Conservation (phyloP, 1,140 invertebrate species). For the Microvelia longipes region DNA sequence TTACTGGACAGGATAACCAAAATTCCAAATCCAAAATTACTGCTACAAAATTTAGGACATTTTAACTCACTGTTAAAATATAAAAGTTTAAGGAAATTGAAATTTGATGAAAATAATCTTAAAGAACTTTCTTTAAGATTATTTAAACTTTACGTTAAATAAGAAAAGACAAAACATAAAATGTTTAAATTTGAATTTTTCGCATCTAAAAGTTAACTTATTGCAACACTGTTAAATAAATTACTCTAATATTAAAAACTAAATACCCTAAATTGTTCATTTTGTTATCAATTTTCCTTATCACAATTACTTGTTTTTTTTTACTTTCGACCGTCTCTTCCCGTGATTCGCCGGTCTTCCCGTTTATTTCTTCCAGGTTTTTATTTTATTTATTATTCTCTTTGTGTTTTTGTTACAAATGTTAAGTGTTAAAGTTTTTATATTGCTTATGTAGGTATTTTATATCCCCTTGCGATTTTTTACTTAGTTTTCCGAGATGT, state of each 20-base stretch:
- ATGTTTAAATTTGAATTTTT: too few relatives aligned
- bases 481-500: background rate
- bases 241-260: background rate
- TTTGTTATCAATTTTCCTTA: background rate
- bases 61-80: too few relatives aligned
- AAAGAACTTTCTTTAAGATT: too few relatives aligned
- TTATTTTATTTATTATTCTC: background rate
- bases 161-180: too few relatives aligned
- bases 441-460: background rate
- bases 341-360: background rate
- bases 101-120: too few relatives aligned
- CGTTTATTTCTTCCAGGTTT: background rate
- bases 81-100: too few relatives aligned
- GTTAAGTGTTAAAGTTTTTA: background rate
- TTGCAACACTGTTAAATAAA: background rate
- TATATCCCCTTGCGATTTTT: background rate
- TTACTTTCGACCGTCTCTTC: background rate
- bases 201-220: too few relatives aligned
- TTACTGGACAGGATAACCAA: background rate
- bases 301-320: background rate
- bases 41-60: too few relatives aligned
- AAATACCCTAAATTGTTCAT: background rate
- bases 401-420: background rate
- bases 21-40: too few relatives aligned
- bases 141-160: too few relatives aligned